Evolutionary conservation across 1,140 invertebrate genomes (phyloP), one percentile per base, ranked within the genome.

Genomic region (Atta colombica): DNA sequence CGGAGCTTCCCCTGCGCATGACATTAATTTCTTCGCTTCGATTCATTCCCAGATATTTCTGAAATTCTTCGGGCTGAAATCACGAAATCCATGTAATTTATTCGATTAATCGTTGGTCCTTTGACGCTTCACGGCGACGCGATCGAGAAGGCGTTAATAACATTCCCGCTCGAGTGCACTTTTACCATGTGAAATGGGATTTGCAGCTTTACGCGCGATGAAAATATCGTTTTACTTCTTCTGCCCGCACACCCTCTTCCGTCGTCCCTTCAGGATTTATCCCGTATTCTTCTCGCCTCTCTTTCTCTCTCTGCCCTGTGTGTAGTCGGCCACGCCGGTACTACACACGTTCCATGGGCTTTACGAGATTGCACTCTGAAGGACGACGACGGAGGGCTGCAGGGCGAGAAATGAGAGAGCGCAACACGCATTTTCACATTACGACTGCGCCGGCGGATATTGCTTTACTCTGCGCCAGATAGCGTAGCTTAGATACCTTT

Each of bases 401-500:
- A n/a, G 58, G 75, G 45, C 12, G 71, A 65, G 74, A 74, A 81
- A 86, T 58, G 45, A 72, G 69, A 65, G 63, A 87, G 25, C 68
- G 66, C 60, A 63, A 51, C 69, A 88, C 89, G 89, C 85, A 69
- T 85, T 88, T 78, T 87, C 68, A 45, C 51, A 60, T 89, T 84
- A 87, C 77, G 58, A 82, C 35, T 74, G 69, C 28, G 65, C 31
- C 25, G 63, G 6, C 21, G 63, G 84, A 45, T 87, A 77, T 69
- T 75, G 60, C 78, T 88, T 69, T 49, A 21, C 25, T 88, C n/a
- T 75, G 39, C 49, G 39, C 45, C 85, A 85, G 88, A 89, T 86
- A 91, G 77, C 77, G 68, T 91, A 86, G 90, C 71, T 81, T 94
- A 95, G 94, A 93, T 97, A 98, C 98, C 97, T 98, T 99, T 90